Evolutionary conservation across 2,888 invertebrate species (phyloP), one percentile per base, ranked within the genome.

Genomic region (Hartigia nigra): DNA sequence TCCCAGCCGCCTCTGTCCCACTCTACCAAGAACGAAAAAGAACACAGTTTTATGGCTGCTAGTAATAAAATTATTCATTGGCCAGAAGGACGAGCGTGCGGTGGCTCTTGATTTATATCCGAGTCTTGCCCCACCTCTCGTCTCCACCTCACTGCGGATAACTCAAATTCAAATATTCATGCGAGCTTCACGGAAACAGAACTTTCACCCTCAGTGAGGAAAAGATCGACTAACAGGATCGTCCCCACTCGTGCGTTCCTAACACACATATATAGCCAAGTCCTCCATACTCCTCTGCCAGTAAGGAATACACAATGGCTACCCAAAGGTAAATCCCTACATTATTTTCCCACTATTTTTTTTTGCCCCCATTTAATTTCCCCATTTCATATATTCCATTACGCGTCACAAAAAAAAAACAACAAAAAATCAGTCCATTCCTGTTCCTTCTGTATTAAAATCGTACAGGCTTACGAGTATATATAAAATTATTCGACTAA

Each of bases 151-250:
- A 0, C 31, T 31, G 70, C 12, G 31, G n/a, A 72, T 31, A 72
- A 72, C 72, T 72, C 72, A 72, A 72, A 72, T 32, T 72, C 72
- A 72, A 72, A 72, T 72, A 72, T 72, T 72, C 72, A 72, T 72
- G 31, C 72, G 72, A 72, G 72, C 72, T 72, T 32, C 14, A 32
- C 72, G 72, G 32, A 72, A 72, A 72, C 72, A 32, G 72, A 72
- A 32, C 72, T 72, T 32, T 12, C 72, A 72, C 72, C 72, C 72
- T 31, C 72, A 9, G 31, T 14, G 12, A 72, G 72, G 72, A 72
- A 55, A 32, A 12, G 72, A 31, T 72, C 31, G 72, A 72, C 72
- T 32, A 32, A 32, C 31, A 32, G 31, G 31, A 72, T 31, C 11
- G 12, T 72, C 32, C 31, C 31, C 31, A 55, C 39, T 39, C 23